Base-by-base conservation (phyloP, 2,888 invertebrate species). In the Hypomecis punctinalis region DNA sequence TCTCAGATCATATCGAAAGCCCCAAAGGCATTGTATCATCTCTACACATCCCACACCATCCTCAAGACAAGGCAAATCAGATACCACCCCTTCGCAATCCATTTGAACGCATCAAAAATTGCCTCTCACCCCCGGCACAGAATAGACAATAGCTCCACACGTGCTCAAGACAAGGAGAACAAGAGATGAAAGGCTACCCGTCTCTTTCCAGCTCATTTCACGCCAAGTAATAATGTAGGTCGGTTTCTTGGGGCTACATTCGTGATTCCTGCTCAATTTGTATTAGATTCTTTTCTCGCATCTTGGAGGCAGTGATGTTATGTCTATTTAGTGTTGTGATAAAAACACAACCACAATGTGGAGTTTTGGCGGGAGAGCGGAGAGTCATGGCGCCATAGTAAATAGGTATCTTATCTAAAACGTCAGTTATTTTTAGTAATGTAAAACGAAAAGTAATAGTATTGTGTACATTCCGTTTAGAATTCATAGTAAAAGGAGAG, bases 91-190 rank as follows among this genome's bases (percentile, higher is more conserved):
- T 58, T 64, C 57, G 55, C 74, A 74, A 77, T 74, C 70, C 72
- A 71, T 71, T 72, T 63, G 53, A 48, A 70, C 61, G 59, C 74
- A 73, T 73, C 70, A 71, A 71, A 75, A 68, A 71, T 66, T 65
- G 65, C 59, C 64, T 63, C 66, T 46, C 66, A 64, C 70, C 64
- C 52, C 33, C 23, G 13, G 6, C 40, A 52, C 40, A 52, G 52
- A 52, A 52, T 42, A 52, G 23, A 40, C 6, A 10, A 40, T 40
- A 42, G 6, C 6, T 36, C 36, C 36, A 6, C 11, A 36, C 35
- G 6, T 39, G 33, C 66, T 35, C 51, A 37, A 42, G 60, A 70
- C 66, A 60, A 56, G 58, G 66, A 65, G 39, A 36, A 35, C 11
- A 7, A 47, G 0, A 40, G 7, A 6, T 43, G 23, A n/a, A 23